Base-by-base conservation (phyloP, 37 sponge, comb jelly and placozoan genomes). In the Beroe forskalii region DNA sequence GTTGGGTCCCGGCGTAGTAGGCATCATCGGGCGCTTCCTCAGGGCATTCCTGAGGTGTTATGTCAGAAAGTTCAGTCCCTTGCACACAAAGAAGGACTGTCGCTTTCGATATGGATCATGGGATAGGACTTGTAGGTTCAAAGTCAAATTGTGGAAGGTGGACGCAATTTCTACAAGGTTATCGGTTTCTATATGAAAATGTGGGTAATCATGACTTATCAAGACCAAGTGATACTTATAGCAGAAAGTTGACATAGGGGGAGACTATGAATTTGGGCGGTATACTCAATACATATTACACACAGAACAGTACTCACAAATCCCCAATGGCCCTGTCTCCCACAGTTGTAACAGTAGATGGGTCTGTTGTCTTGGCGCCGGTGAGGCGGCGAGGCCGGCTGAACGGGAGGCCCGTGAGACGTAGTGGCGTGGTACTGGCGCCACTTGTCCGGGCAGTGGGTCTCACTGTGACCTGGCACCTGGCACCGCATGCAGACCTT, bases 361-460 rank as follows among this genome's bases (percentile, higher is more conserved):
- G 86, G 67, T 19, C 76, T 32, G 22, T 28, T 62, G 67, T 86
- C 44, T 17, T 48, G 55, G 12, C 55, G 55, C 27, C 92, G 90
- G 38, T 91, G 92, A 0, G 89, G 62, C 14, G 17, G 19, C 0
- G 91, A 60, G 22, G 41, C 36, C 1, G 92, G 91, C 19, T 41
- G 63, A 24, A 72, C 66, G 0, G 86, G 86, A 1, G 86, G 55
- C 22, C 55, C 44, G 40, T 80, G 60, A 19, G 36, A 40, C 0
- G 91, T 92, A 0, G 94, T 93, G 39, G 92, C 72, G 89, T 93
- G 94, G 62, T 32, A 93, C 61, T 93, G 94, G n/a, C 94, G 37
- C 94, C 94, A 93, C 37, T 37, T 62, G 37, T 93, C 94, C 38
- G 92, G 92, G 43, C 94, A 93, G 28, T 44, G 55, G 27, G 55